Evolutionary conservation across 2,888 invertebrate species (phyloP).

Genomic region (Aplocera efformata): DNA sequence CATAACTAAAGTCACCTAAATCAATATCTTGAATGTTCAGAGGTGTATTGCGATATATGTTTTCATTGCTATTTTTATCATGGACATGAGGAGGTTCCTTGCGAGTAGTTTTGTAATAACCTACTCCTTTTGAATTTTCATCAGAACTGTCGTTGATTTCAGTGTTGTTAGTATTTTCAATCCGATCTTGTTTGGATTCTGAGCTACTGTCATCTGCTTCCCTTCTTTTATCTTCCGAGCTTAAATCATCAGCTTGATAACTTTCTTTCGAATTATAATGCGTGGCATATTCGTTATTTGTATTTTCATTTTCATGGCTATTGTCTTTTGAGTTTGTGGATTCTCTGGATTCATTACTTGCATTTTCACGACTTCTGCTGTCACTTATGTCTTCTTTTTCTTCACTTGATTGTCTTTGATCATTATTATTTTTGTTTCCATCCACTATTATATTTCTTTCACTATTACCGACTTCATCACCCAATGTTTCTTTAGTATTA

Average conservation of each 20-base stretch:
- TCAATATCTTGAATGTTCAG: constrained; percentile 47
- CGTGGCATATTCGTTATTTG: not conserved
- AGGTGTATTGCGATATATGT: constrained; percentile 17
- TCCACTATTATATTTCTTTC: not conserved
- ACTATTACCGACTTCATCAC: constrained; percentile 2
- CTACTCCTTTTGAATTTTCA: not conserved
- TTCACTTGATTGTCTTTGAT: constrained; percentile 4
- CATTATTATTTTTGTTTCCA: not conserved
- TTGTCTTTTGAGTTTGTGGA: constrained; percentile 11
- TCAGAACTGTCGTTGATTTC: constrained; percentile 18
- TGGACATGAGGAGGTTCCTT: constrained; percentile 21
- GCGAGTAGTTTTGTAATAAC: not conserved
- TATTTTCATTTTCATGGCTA: constrained; percentile 11
- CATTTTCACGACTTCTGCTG: constrained; percentile 2
- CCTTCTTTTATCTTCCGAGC: constrained; percentile 11
- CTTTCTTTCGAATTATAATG: constrained; percentile 5
- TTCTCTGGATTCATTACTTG: constrained; percentile 12
- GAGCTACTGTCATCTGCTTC: constrained; percentile 11
- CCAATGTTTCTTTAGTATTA: constrained; percentile 1
- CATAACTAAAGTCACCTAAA: constrained; percentile 51
- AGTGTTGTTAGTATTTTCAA: constrained; percentile 23
- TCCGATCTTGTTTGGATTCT: constrained; percentile 12
- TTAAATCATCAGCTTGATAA: constrained; percentile 6
- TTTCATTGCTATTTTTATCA: constrained; percentile 1
- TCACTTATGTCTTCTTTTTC: constrained; percentile 6